phyloP scores from a whole-genome alignment of 2,888 invertebrate species.

The Athalia rosae region DNA sequence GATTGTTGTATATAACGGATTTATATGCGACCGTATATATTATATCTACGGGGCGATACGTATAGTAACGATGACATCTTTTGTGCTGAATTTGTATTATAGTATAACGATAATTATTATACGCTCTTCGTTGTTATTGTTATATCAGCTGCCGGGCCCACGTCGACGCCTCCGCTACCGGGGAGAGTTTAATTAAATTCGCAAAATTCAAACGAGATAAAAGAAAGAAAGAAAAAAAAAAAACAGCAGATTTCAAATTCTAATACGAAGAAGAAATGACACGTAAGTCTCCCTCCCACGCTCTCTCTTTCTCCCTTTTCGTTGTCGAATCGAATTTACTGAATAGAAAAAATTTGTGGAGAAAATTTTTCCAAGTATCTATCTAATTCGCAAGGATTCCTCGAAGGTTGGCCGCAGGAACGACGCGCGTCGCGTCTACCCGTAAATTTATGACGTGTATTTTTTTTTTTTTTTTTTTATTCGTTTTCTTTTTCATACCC shows the following conservation, averaged over 20 bases:
- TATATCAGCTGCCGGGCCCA: constrained; percentile 3
- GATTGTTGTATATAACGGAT: not conserved
- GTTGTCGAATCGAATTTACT: not conserved
- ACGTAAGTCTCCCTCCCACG: not conserved
- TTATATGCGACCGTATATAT: constrained; percentile 5
- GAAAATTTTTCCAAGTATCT: not conserved
- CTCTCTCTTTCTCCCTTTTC: not conserved
- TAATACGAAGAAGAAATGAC: no score
- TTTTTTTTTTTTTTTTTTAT: no score
- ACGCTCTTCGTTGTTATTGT: constrained; percentile 32
- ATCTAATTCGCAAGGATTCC: no score
- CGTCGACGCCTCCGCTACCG: no score
- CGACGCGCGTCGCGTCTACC: no score
- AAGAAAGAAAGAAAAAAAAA: not conserved
- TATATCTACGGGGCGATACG: not conserved
- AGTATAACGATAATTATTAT: constrained; percentile 6
- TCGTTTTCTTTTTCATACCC: no score
- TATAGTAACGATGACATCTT: not conserved
- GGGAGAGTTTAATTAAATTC: constrained; percentile 20
- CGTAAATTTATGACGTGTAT: no score
- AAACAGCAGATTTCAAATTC: not conserved
- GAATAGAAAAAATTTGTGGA: not conserved
- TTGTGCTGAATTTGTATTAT: not conserved
- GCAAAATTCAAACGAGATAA: constrained; percentile 20
- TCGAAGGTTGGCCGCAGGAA: no score